Evolutionary conservation across 2,797 vertebrate genomes (phyloP).

Genomic region (Artibeus lituratus): DNA sequence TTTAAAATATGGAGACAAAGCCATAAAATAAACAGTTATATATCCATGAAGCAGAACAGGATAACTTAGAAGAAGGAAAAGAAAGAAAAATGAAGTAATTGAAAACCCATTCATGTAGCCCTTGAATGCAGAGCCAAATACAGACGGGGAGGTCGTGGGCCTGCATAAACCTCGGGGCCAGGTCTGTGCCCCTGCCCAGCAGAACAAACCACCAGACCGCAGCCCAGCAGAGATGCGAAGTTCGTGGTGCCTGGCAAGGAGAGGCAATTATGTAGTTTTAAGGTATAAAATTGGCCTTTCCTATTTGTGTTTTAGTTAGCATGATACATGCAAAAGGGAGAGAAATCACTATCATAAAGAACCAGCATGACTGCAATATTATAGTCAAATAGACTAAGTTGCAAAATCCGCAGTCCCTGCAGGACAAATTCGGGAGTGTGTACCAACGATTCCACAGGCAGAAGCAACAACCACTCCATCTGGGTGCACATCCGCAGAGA

Average conservation of each 20-base stretch:
- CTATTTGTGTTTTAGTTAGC: neutral
- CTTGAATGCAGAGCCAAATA: neutral
- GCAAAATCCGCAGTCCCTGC: neutral
- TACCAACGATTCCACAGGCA: neutral
- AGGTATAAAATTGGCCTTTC: neutral
- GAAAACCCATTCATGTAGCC: neutral
- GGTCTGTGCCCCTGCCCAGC: neutral
- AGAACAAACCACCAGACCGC: neutral
- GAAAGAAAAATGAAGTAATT: neutral
- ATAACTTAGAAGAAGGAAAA: neutral
- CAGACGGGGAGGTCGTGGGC: neutral
- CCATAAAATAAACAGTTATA: neutral
- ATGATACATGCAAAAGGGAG: neutral
- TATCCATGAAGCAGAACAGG: neutral
- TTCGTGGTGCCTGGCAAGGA: too few species aligned
- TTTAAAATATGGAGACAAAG: neutral
- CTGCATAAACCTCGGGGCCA: neutral
- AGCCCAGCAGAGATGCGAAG: neutral
- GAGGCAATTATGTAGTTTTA: neutral
- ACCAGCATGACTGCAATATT: neutral
- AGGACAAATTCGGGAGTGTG: neutral
- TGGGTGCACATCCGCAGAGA: neutral
- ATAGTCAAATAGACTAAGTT: neutral
- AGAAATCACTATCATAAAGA: neutral
- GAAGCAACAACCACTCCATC: neutral